Conservation (phyloP, 2,797 vertebrate genomes). For the Salarias fasciatus region DNA sequence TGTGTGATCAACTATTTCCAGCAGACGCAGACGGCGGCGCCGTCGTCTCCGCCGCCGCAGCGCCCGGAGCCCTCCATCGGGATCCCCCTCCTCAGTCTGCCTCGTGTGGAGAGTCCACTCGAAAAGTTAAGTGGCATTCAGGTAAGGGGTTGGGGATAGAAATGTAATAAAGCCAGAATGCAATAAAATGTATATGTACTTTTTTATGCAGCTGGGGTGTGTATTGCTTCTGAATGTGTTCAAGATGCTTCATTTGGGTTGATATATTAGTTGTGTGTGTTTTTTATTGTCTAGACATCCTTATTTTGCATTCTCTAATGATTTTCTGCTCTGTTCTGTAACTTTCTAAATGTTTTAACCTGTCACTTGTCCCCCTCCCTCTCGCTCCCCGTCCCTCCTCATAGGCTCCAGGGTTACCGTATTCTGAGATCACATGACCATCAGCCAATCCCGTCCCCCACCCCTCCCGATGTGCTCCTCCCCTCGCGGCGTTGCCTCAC, state of each 20-base stretch:
- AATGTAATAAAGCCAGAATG: not conserved
- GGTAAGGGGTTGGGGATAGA: conserved; percentile 85
- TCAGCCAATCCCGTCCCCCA: conserved; percentile 86
- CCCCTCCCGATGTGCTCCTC: conserved; percentile 89
- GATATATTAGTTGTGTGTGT: conserved; percentile 1
- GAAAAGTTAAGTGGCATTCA: conserved; percentile 95
- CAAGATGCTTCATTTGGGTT: conserved; percentile 5
- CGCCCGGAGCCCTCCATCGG: conserved; percentile 77
- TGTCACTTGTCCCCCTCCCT: not conserved
- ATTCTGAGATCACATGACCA: conserved; percentile 94
- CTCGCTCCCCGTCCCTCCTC: conserved; percentile 2
- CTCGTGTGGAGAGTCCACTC: conserved; percentile 89
- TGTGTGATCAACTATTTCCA: conserved; percentile 93
- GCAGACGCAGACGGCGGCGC: conserved; percentile 67
- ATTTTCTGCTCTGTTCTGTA: conserved; percentile 7
- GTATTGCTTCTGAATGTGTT: conserved; percentile 4
- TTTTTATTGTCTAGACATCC: conserved; percentile 5
- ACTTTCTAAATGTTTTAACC: not conserved
- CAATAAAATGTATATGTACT: not conserved
- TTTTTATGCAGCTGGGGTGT: conserved; percentile 4
- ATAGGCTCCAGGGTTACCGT: conserved; percentile 87
- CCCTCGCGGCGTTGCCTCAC: conserved; percentile 88
- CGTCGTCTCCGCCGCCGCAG: conserved; percentile 63
- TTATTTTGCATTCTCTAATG: conserved; percentile 17
- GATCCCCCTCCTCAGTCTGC: conserved; percentile 81